Evolutionary conservation across 2,797 vertebrate genomes (phyloP), one percentile per base, ranked within the genome.

Genomic region (Carapus acus): DNA sequence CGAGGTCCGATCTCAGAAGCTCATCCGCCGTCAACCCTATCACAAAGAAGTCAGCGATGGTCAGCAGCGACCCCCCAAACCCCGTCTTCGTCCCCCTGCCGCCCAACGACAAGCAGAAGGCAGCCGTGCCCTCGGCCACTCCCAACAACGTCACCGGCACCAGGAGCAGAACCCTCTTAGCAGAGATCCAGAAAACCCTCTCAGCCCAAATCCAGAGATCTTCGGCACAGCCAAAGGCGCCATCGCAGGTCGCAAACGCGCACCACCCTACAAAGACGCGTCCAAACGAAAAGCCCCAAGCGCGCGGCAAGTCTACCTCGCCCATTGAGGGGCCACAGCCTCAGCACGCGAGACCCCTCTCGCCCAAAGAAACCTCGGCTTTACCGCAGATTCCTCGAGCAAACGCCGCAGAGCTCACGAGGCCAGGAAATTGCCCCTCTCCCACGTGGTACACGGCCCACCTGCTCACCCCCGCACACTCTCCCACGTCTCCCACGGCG

Each of bases 61-160:
- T 70, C 12, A 79, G 61, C 36, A 83, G 67, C 15, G 85, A 87
- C 31, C 85, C 85, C 16, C 85, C 85, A n/a, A 87, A 87, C 24
- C 85, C 85, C 0, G 84, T 82, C 19, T 55, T 86, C 6, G 65
- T 87, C 31, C 72, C 77, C 1, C 21, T 81, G 40, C 54, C 66
- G 2, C 42, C 43, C 14, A 54, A 29, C 16, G 29, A 15, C n/a
- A 27, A 12, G 31, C 33, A 24, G 3, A 34, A 15, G 21, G 36
- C 47, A 6, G 17, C 52, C 3, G 41, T 1, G 3, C n/a, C 62
- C 49, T 6, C 31, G n/a, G 45, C 22, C 2, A 24, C 33, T 37
- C 31, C 38, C 57, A 8, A 1, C 56, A 23, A 23, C 55, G 14
- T 16, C 24, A 27, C 24, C 4, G 24, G 24, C 4, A 27, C 24